A percentile compares a stretch with the other conserved stretches of the same genome.
These are phyloP conservation scores for Pollachius pollachius DNA, from an alignment of 2,113 vertebrate species.

Conservation along the genomic window DNA sequence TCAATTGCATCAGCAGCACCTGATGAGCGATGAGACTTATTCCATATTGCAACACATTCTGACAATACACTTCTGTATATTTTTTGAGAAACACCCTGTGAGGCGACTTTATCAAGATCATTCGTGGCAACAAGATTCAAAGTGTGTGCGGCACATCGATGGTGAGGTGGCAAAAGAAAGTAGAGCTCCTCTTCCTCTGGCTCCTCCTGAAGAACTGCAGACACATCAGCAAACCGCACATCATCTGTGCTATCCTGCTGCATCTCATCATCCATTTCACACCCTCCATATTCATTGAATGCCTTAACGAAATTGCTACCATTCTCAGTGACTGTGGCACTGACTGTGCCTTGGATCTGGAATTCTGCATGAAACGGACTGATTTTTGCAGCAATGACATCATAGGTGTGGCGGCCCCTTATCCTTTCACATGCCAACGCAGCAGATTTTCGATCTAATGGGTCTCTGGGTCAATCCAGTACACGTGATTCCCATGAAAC, in stretches of 20 bases:
- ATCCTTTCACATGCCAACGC: constrained; percentile 8
- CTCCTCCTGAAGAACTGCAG: background rate
- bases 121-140: background rate
- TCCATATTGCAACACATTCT: constrained; percentile 1
- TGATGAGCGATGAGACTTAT: background rate
- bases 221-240: background rate
- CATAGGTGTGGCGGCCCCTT: background rate
- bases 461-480: constrained; percentile 2
- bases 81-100: background rate
- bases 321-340: background rate
- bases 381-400: background rate
- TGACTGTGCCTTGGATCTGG: background rate
- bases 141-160: background rate
- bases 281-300: background rate
- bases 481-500: constrained; percentile 1
- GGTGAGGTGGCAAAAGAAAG: background rate
- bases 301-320: constrained; percentile 4
- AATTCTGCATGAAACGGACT: too few relatives aligned
- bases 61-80: constrained; percentile 5
- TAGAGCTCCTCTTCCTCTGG: background rate
- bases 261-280: background rate
- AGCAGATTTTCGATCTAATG: background rate
- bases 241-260: background rate
- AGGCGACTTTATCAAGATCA: background rate
- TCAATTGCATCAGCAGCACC: constrained; percentile 4